Evolutionary conservation across 2,888 invertebrate genomes (phyloP).

Genomic region (Orgyia antiqua): DNA sequence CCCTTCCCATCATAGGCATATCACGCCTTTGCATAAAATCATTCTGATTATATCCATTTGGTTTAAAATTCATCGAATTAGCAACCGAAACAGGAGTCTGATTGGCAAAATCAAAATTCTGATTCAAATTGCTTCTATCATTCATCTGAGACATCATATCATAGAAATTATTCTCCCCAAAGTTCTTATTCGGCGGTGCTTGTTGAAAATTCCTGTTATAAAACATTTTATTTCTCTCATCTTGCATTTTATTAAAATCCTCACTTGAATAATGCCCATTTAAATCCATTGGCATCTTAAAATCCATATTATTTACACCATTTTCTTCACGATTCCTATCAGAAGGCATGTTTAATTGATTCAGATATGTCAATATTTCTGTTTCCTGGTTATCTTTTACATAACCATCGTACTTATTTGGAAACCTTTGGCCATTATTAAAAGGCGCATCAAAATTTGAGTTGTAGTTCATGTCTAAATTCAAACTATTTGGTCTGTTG

Average conservation of each 20-base stretch:
- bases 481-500: conserved; percentile 60
- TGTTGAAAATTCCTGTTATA: conserved; percentile 51
- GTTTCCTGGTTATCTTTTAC: conserved; percentile 53
- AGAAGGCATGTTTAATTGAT: conserved; percentile 48
- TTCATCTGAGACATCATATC: conserved; percentile 54
- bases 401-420: conserved; percentile 42
- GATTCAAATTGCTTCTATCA: conserved; percentile 46
- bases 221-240: conserved; percentile 56
- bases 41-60: conserved; percentile 60
- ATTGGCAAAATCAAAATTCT: conserved; percentile 54
- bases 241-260: conserved; percentile 40
- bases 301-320: conserved; percentile 47
- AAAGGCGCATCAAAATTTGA: conserved; percentile 43
- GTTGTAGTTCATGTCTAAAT: conserved; percentile 58
- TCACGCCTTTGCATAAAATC: conserved; percentile 57
- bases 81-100: conserved; percentile 41
- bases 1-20: conserved; percentile 47
- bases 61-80: conserved; percentile 46
- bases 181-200: conserved; percentile 47
- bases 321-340: conserved; percentile 51
- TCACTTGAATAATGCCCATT: conserved; percentile 56
- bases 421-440: conserved; percentile 46
- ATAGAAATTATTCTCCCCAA: conserved; percentile 50
- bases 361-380: conserved; percentile 56
- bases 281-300: conserved; percentile 53